A percentile compares a stretch with the other conserved stretches of the same genome.
Conservation (phyloP, 2,113 vertebrate genomes). For the Nycticebus coucang region DNA sequence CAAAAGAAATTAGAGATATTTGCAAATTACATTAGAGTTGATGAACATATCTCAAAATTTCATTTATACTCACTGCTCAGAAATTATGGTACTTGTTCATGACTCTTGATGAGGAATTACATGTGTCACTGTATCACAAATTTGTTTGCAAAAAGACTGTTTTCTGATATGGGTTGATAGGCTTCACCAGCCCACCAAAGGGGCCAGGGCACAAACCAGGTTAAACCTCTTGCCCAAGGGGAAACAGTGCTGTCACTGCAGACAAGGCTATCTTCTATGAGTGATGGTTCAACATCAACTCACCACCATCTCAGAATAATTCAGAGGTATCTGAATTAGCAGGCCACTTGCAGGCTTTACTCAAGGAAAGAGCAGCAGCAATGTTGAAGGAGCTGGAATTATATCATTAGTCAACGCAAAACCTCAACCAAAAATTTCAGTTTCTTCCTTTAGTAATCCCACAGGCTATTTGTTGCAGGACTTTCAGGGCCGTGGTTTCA, state of each 20-base stretch:
- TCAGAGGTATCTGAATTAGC: neutral
- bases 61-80: neutral
- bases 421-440: neutral
- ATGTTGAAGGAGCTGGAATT: neutral
- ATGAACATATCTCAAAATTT: neutral
- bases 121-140: neutral
- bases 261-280: neutral
- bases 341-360: neutral
- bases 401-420: neutral
- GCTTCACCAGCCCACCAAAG: neutral
- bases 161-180: neutral
- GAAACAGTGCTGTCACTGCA: neutral
- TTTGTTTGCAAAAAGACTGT: neutral
- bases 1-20: conserved; percentile 42
- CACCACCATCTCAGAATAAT: neutral
- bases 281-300: neutral
- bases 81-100: neutral
- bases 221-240: neutral
- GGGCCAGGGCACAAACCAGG: neutral
- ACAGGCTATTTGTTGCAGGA: neutral
- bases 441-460: neutral
- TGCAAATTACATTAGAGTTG: conserved; percentile 13
- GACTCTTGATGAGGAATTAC: conserved; percentile 19
- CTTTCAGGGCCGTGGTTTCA: neutral
- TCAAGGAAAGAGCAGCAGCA: neutral